phyloP scores from a whole-genome alignment of 2,888 invertebrate species.

The Epistrophe eligans region DNA sequence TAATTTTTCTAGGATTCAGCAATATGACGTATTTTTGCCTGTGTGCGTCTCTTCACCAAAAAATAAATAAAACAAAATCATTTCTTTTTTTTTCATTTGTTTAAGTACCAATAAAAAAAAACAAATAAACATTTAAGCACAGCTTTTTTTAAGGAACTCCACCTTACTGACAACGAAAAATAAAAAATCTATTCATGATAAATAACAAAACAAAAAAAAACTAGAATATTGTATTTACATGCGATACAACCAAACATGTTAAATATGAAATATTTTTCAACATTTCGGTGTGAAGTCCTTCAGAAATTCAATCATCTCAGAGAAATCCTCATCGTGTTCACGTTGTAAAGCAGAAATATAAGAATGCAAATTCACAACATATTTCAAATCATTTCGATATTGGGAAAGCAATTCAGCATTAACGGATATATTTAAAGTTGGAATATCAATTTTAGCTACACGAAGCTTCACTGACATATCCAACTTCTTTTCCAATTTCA shows the following conservation, averaged over 20 bases:
- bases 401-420: conserved; percentile 76
- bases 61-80: no score
- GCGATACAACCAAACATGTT: not conserved
- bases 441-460: conserved; percentile 78
- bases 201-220: not conserved
- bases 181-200: not conserved
- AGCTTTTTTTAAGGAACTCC: conserved; percentile 4
- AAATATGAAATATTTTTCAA: not conserved
- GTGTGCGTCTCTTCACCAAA: no score
- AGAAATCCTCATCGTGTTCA: conserved; percentile 76
- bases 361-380: conserved; percentile 76
- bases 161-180: not conserved
- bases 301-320: conserved; percentile 76
- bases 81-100: no score
- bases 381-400: conserved; percentile 79
- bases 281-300: conserved; percentile 45
- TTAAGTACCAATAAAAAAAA: no score
- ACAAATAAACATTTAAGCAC: not conserved
- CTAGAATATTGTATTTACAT: not conserved
- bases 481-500: conserved; percentile 71
- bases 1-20: no score
- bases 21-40: no score
- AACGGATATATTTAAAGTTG: conserved; percentile 78
- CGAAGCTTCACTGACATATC: conserved; percentile 77
- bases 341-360: conserved; percentile 76